Evolutionary conservation across 2,113 vertebrate species (phyloP), one percentile per base, ranked within the genome.

Genomic region (Pleuronectes platessa): DNA sequence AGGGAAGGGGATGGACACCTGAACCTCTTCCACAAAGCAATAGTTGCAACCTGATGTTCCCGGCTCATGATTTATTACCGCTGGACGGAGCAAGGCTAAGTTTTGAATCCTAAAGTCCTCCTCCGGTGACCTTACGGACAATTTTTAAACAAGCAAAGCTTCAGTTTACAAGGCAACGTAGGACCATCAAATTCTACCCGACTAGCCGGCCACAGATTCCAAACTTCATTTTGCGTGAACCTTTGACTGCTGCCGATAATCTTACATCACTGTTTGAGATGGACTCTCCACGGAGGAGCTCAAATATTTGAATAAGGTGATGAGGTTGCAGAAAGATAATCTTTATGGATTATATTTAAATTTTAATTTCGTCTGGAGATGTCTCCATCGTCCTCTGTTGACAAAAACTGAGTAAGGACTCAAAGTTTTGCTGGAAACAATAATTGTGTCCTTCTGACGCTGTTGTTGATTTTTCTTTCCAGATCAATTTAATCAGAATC

Each of bases 271-370:
- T 80, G 73, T 65, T 81, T 64, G 74, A 75, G 74, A 61, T 35
- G 31, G 55, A 59, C 42, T 58, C 55, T 88, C 77, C 74, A 71
- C 84, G 61, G 66, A 88, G 71, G 51, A 15, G 61, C 37, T 70
- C 79, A 78, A 74, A 90, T 88, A 88, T 88, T 88, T 68, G 78
- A 83, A 86, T 66, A 82, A 71, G 69, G 68, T 71, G 79, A 87
- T 90, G 85, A 87, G 74, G 71, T 74, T 61, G 61, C 64, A 1
- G 3, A 53, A 42, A 67, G 40, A 69, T 68, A 76, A 86, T 86
- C 68, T 79, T 71, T 45, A 59, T 60, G 71, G 77, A 86, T 90
- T 83, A 78, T 59, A 76, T 71, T 71, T 27, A 64, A 78, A 78
- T 75, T 82, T 79, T 66, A 40, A 66, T 82, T 78, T 66, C 55